Evolutionary conservation across 2,888 invertebrate genomes (phyloP), one percentile per base, ranked within the genome.

Genomic region (Drosophila buzzatii): DNA sequence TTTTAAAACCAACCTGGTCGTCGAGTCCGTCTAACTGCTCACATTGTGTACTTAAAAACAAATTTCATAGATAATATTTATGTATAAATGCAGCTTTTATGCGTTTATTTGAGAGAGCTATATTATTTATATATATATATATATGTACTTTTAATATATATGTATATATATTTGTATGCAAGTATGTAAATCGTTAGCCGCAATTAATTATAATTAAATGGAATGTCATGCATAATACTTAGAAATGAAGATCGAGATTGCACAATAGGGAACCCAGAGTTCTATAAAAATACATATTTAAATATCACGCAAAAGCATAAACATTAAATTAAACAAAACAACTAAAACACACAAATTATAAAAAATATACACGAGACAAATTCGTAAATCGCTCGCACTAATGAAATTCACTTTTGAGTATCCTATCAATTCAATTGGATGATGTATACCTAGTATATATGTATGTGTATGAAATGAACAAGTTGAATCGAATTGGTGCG

Each of bases 1-100:
- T 52, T 97, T 97, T 93, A 96, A 96, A 94, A 96, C 97, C 93
- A 97, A 97, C 93, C 94, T 97, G 83, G 94, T 96, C 76, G 95
- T 97, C 58, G 97, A 97, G 90, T 95, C 95, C 89, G 93, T 96
- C 85, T 96, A 94, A 93, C 31, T 45, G 51, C n/a, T 57, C 10
- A 14, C 39, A 10, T n/a, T 44, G 23, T 45, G 23, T 57, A 69
- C 27, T 35, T 55, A 42, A 23, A 1, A 2, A 41, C 41, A 23
- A 41, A 58, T 31, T 49, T 31, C 12, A 59, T n/a, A 41, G 10
- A 58, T 41, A 42, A 63, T 51, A 55, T 66, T 75, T 53, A n/a
- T 75, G 31, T 85, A 88, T 88, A 83, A 83, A 88, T 87, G 83
- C 83, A 79, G 82, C 72, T 73, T 88, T 79, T 71, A 85, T 87